phyloP scores from a whole-genome alignment of 1,140 invertebrate species.

The Zophobas atratus region DNA sequence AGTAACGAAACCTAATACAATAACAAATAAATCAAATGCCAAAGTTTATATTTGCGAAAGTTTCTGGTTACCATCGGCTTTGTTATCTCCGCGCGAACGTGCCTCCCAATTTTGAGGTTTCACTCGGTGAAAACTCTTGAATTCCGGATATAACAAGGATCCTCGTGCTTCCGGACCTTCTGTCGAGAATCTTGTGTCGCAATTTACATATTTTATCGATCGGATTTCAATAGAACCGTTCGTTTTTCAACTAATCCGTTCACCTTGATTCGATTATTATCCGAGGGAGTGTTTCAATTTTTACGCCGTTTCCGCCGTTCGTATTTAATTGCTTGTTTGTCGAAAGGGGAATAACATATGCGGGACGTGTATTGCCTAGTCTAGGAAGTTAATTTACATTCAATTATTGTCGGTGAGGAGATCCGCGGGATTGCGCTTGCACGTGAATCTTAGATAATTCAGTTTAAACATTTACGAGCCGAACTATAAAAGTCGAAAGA shows the following conservation, averaged over 20 bases:
- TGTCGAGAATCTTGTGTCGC: slow-evolving; percentile 19
- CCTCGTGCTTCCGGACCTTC: slow-evolving; percentile 29
- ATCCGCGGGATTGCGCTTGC: no score
- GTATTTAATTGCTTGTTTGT: no score
- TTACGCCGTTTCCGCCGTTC: no score
- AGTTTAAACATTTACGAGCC: no score
- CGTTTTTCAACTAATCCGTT: background rate
- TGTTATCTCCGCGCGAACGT: slow-evolving; percentile 26
- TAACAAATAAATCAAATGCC: slow-evolving; percentile 1
- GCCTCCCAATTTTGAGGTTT: slow-evolving; percentile 38
- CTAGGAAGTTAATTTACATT: no score
- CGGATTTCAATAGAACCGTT: slow-evolving; percentile 17
- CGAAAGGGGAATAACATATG: no score
- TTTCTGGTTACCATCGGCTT: slow-evolving; percentile 6
- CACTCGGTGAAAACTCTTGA: slow-evolving; percentile 35
- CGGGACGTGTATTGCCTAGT: no score
- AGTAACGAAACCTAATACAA: background rate
- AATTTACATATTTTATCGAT: slow-evolving; percentile 46
- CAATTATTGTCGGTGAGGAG: no score
- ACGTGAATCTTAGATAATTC: no score
- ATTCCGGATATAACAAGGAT: slow-evolving; percentile 43
- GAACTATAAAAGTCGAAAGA: no score
- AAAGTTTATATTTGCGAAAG: slow-evolving; percentile 9
- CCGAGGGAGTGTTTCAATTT: no score
- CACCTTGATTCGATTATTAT: background rate